A percentile compares a stretch with the other conserved stretches of the same genome.
phyloP scores from a whole-genome alignment of 2,113 vertebrate species.

The Hoplias malabaricus region DNA sequence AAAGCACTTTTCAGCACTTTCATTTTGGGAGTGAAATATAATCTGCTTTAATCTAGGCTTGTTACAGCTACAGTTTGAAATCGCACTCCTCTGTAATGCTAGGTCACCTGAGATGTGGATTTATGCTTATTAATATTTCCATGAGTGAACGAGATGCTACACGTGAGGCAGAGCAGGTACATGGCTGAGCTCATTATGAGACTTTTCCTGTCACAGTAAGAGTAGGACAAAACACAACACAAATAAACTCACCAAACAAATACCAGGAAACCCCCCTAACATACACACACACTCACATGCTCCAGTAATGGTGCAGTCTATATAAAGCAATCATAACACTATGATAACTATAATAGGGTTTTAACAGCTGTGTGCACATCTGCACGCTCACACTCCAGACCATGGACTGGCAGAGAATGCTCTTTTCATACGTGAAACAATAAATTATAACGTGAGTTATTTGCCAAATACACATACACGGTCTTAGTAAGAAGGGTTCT shows the following conservation, averaged over 20 bases:
- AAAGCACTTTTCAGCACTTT: background rate
- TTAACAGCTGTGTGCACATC: background rate
- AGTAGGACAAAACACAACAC: background rate
- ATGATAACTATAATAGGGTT: background rate
- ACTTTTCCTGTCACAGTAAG: conserved; percentile 4
- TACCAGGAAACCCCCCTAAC: background rate
- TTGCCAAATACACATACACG: no score
- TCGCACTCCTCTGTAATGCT: background rate
- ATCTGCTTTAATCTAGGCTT: background rate
- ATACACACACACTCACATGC: background rate
- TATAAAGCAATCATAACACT: background rate
- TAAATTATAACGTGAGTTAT: background rate
- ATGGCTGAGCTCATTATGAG: background rate
- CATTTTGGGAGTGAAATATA: background rate
- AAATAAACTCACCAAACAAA: background rate
- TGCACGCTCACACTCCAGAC: background rate
- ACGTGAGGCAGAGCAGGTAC: background rate
- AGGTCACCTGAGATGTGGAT: background rate
- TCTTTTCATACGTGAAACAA: background rate
- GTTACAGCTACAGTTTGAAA: background rate
- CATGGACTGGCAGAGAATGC: background rate
- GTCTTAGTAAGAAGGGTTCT: no score
- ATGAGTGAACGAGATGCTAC: background rate
- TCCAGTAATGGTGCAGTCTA: background rate
- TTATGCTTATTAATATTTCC: conserved; percentile 16